Conservation (phyloP, 2,797 vertebrate genomes). For the Vipera ursinii region DNA sequence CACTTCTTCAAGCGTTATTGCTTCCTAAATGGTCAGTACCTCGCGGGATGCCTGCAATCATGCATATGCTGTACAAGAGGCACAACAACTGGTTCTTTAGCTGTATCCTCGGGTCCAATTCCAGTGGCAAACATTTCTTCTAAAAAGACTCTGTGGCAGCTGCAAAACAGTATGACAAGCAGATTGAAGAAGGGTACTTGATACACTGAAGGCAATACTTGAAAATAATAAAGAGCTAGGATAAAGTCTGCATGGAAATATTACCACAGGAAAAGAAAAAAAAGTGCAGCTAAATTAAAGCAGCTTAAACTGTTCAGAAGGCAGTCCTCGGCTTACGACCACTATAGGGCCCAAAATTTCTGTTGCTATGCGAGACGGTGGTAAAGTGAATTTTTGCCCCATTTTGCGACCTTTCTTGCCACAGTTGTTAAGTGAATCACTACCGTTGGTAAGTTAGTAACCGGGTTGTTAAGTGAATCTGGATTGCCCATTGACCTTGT, state of each 20-base stretch:
- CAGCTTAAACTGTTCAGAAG: neutral
- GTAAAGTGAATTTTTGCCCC: neutral
- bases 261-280: accelerated
- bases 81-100: neutral
- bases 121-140: neutral
- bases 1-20: neutral
- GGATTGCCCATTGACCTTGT: neutral
- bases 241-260: neutral
- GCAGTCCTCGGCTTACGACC: neutral
- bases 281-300: neutral
- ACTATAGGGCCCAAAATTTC: neutral
- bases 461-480: neutral
- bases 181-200: neutral
- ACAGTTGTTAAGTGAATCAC: neutral
- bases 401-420: neutral
- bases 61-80: neutral
- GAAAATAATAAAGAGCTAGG: no score
- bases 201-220: neutral
- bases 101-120: neutral
- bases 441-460: neutral
- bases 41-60: neutral
- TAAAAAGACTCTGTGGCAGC: neutral
- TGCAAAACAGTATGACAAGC: neutral
- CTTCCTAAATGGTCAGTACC: neutral
- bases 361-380: neutral